Evolutionary conservation across 2,888 invertebrate species (phyloP), one percentile per base, ranked within the genome.

Genomic region (Hydrotaea diabolus): DNA sequence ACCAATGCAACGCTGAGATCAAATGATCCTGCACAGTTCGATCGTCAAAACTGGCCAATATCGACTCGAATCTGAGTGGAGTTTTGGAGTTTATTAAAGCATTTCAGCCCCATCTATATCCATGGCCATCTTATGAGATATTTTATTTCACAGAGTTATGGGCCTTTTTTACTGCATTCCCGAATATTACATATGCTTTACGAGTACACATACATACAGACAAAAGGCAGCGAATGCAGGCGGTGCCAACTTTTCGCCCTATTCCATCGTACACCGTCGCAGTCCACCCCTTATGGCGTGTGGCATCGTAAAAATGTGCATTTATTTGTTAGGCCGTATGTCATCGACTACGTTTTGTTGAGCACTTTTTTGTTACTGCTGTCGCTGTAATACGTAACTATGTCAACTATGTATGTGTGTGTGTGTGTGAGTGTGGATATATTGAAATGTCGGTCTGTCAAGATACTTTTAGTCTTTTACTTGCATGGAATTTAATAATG

Each of bases 61-160:
- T 31, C 8, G 15, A 9, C 62, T n/a, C 31, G 36, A 31, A 26
- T 23, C 62, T 31, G 26, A 31, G 23, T n/a, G 15, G 31, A 31
- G 62, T 31, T 62, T 62, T 62, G 31, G 62, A 17, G 31, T 62
- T 62, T n/a, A 62, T 62, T 62, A 62, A 5, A 8, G 36, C 31
- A 62, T 62, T 62, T 31, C 31, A n/a, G 62, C 31, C n/a, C 62
- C 31, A 31, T 4, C 7, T 7, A 31, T 31, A 59, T 23, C 59
- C 26, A 26, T n/a, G 31, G 36, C 31, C 62, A 31, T 36, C 26
- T 31, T 62, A 31, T 62, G 62, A 21, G 15, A 59, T 31, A 62
- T 62, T 62, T 62, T 62, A 62, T 62, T 31, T 62, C 62, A n/a
- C 62, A 31, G 62, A 62, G 62, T 62, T 62, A 62, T 23, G 62